phyloP scores from a whole-genome alignment of 1,140 invertebrate genomes.

The Agrilus planipennis region DNA sequence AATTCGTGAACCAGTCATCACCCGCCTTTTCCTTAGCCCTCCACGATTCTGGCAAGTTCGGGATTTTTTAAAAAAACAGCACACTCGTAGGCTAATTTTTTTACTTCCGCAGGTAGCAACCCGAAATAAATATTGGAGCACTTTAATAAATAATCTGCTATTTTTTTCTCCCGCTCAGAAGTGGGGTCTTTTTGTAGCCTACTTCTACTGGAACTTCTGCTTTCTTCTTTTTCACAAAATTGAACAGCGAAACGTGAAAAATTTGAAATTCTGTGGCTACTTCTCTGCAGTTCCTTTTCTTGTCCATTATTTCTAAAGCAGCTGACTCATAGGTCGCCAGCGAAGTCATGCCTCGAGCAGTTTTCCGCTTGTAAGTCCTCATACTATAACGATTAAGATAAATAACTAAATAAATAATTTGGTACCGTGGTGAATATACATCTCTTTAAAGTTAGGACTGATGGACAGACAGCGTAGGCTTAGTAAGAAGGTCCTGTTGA shows the following conservation, averaged over 20 bases:
- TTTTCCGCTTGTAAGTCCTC: background rate
- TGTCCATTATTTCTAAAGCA: background rate
- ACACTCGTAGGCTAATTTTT: conserved; percentile 32
- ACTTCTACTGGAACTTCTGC: background rate
- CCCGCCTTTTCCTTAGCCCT: conserved; percentile 25
- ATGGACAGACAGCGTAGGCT: too few species aligned
- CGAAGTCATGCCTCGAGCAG: background rate
- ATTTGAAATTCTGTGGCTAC: background rate
- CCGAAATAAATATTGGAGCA: conserved; percentile 25
- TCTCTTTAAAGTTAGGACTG: too few species aligned
- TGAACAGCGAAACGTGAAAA: background rate
- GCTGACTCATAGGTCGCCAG: background rate
- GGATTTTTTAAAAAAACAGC: conserved; percentile 23
- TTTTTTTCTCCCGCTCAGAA: background rate
- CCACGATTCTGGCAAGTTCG: conserved; percentile 23
- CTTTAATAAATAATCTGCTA: conserved; percentile 2
- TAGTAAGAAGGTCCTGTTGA: too few species aligned
- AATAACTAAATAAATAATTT: too few species aligned
- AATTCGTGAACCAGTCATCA: conserved; percentile 29
- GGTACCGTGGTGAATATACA: too few species aligned
- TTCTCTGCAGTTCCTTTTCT: background rate
- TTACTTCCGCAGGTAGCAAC: conserved; percentile 19
- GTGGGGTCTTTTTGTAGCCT: background rate
- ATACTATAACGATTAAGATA: too few species aligned
- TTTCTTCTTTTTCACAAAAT: background rate